phyloP scores from a whole-genome alignment of 2,888 invertebrate species.

The Pheosia tremula region DNA sequence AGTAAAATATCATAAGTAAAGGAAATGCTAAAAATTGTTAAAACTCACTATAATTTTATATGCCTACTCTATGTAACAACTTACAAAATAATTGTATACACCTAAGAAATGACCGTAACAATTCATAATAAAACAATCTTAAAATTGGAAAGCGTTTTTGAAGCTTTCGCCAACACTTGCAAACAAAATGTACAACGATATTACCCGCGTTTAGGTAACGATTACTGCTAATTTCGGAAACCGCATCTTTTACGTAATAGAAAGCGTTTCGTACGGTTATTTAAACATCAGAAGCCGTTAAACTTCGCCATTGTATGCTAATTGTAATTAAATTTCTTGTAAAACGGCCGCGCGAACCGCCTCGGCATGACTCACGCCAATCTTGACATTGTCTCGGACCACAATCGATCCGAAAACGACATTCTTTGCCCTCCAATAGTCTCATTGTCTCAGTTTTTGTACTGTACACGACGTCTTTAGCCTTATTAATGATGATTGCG shows the following conservation, averaged over 20 bases:
- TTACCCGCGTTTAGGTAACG: constrained; percentile 29
- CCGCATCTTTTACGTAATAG: constrained; percentile 37
- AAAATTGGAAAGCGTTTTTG: constrained; percentile 17
- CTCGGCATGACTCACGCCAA: constrained; percentile 39
- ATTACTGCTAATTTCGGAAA: constrained; percentile 28
- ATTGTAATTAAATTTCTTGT: constrained; percentile 39
- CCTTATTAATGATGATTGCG: constrained; percentile 30
- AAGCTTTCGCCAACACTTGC: constrained; percentile 26
- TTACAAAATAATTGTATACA: neutral
- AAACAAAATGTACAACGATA: constrained; percentile 39
- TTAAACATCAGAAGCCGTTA: constrained; percentile 24
- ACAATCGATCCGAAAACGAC: constrained; percentile 42
- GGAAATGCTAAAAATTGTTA: no score
- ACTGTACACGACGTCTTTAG: constrained; percentile 28
- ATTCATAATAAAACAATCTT: neutral
- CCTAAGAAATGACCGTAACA: neutral
- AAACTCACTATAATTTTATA: neutral
- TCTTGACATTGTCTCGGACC: constrained; percentile 41
- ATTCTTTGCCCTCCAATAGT: constrained; percentile 39
- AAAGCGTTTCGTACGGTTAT: constrained; percentile 37
- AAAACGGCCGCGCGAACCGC: constrained; percentile 24
- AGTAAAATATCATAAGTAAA: no score
- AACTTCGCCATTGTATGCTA: constrained; percentile 47
- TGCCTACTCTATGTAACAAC: neutral
- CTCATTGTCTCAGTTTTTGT: constrained; percentile 50